Percentiles rank a stretch among this genome's conserved stretches.
Evolutionary conservation across 1,140 invertebrate genomes (phyloP).

Genomic region (Drosophila ironensis): DNA sequence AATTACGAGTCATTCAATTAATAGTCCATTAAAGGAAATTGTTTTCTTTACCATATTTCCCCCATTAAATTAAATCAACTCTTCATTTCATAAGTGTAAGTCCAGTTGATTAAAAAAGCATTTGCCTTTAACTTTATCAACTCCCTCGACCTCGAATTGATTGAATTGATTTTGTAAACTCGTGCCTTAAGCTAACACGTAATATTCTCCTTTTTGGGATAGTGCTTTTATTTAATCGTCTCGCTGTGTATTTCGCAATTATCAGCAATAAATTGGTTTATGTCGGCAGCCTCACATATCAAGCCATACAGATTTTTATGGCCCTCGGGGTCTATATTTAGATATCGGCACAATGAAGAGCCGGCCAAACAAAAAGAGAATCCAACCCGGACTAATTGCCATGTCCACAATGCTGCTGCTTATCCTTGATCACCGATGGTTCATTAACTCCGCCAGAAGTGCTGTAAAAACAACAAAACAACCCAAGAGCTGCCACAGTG

Average conservation of each 20-base stretch:
- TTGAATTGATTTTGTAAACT: too few relatives aligned
- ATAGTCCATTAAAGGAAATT: conserved; percentile 4
- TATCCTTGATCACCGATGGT: conserved; percentile 81
- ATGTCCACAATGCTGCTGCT: conserved; percentile 52
- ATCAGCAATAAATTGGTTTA: conserved; percentile 35
- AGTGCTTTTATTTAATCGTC: neutral
- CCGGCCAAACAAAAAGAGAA: conserved; percentile 19
- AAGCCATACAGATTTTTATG: conserved; percentile 39
- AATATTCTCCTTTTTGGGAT: neutral
- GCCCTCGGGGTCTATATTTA: conserved; percentile 56
- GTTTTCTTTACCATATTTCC: neutral
- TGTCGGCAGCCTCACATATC: conserved; percentile 23
- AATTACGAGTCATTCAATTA: conserved; percentile 1
- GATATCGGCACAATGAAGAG: conserved; percentile 48
- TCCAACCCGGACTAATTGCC: conserved; percentile 65
- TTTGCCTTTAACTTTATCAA: neutral
- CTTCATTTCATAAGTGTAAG: neutral
- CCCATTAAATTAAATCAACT: neutral
- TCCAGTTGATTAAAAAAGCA: neutral
- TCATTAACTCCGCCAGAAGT: conserved; percentile 67
- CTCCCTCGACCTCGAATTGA: too few relatives aligned
- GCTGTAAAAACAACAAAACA: conserved; percentile 13
- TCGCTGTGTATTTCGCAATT: conserved; percentile 13
- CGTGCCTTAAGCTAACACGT: too few relatives aligned
- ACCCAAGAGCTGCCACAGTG: conserved; percentile 44